These are phyloP conservation scores for Trypoxylus dichotomus DNA, from an alignment of 1,140 invertebrate genomes.

Conservation along the genomic window DNA sequence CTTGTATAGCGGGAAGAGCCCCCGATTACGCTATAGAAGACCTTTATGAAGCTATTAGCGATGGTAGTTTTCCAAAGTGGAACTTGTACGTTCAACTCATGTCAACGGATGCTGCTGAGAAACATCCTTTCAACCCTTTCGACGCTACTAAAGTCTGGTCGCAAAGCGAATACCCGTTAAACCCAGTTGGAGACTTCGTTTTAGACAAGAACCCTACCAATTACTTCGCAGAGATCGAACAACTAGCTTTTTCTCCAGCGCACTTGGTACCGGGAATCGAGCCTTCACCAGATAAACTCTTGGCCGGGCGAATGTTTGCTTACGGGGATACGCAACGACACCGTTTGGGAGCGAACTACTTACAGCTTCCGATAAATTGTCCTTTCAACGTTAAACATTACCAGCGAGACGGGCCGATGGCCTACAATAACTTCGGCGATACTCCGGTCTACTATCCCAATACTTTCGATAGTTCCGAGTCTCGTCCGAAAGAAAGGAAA, in stretches of 20 bases:
- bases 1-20: constrained; percentile 62
- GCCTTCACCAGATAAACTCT: constrained; percentile 92
- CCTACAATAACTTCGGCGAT: constrained; percentile 68
- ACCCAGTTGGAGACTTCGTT: constrained; percentile 87
- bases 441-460: constrained; percentile 95
- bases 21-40: constrained; percentile 76
- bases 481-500: constrained; percentile 57
- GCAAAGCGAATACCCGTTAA: constrained; percentile 69
- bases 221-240: constrained; percentile 94
- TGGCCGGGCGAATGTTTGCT: constrained; percentile 91
- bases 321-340: constrained; percentile 92
- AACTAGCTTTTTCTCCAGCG: constrained; percentile 90
- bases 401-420: constrained; percentile 83
- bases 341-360: constrained; percentile 88
- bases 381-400: constrained; percentile 80
- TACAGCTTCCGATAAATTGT: constrained; percentile 94
- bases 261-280: constrained; percentile 92
- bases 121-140: constrained; percentile 65
- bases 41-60: constrained; percentile 74
- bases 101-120: constrained; percentile 57
- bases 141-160: constrained; percentile 78
- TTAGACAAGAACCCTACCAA: constrained; percentile 89
- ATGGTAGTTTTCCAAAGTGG: constrained; percentile 73
- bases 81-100: constrained; percentile 62
- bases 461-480: constrained; percentile 82